Evolutionary conservation across 2,797 vertebrate species (phyloP).

Genomic region (Merluccius polli): DNA sequence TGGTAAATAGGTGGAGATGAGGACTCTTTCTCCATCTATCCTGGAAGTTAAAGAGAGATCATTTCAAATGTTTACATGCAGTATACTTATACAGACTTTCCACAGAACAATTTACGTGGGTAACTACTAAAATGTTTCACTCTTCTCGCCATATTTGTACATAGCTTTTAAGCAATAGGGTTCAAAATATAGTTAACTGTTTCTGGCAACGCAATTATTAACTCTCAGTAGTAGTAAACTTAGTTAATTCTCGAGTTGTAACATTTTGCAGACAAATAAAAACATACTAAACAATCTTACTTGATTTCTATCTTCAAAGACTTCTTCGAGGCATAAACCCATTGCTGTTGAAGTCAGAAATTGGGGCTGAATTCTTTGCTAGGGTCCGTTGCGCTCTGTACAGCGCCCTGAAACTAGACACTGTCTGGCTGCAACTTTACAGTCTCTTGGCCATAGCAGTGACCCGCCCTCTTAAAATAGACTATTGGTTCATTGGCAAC

Average conservation of each 20-base stretch:
- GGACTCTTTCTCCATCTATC: conserved; percentile 53
- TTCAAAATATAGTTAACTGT: neutral
- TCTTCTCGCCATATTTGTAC: neutral
- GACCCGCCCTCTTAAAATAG: conserved; percentile 38
- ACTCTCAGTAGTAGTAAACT: neutral
- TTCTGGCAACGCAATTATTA: neutral
- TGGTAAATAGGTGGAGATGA: conserved; percentile 35
- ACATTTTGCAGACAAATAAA: neutral
- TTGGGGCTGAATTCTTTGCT: conserved; percentile 22
- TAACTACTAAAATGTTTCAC: neutral
- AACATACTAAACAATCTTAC: conserved; percentile 22
- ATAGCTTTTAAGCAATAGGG: neutral
- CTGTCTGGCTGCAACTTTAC: neutral
- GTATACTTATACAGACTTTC: neutral
- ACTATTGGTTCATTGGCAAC: conserved; percentile 18
- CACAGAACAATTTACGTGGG: neutral
- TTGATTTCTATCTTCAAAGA: neutral
- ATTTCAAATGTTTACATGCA: neutral
- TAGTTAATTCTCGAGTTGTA: neutral
- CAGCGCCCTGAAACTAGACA: conserved; percentile 40
- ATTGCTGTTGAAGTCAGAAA: conserved; percentile 19
- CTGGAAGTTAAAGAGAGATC: conserved; percentile 24
- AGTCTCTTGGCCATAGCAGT: conserved; percentile 19
- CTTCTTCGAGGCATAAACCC: conserved; percentile 7
- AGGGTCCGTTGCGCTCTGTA: conserved; percentile 8